phyloP scores from a whole-genome alignment of 2,113 vertebrate genomes.

The Pangasianodon gigas region DNA sequence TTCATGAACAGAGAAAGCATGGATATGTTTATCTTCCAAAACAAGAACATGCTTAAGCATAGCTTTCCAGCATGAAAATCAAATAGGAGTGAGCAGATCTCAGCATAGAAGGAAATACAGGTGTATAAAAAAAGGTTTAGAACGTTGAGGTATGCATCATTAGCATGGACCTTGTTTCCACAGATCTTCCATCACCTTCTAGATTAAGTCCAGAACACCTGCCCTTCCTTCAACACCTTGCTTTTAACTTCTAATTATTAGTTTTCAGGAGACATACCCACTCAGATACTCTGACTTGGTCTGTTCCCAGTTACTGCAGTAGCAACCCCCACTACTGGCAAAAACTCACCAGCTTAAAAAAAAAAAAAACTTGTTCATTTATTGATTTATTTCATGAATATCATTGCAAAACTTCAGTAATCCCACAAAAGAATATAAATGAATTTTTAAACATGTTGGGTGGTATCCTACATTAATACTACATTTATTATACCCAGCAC shows the following conservation, averaged over 20 bases:
- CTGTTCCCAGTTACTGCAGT: not conserved
- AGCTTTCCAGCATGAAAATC: not conserved
- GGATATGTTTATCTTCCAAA: not conserved
- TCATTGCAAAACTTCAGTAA: not conserved
- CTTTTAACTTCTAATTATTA: constrained; percentile 6
- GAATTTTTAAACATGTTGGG: not conserved
- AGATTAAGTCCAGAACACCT: constrained; percentile 2
- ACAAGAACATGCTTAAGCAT: not conserved
- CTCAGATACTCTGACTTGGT: not conserved
- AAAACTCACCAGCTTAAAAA: not conserved
- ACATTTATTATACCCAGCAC: not conserved
- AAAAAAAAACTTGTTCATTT: not conserved
- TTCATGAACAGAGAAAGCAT: constrained; percentile 7
- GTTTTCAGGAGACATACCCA: not conserved
- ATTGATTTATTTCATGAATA: not conserved
- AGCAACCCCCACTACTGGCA: not conserved
- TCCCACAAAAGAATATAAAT: not conserved
- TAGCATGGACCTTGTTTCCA: not conserved
- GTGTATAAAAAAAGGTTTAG: not conserved
- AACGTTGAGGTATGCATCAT: not conserved
- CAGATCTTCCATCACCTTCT: not conserved
- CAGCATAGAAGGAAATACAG: not conserved
- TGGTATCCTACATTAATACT: not conserved
- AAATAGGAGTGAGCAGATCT: not conserved
- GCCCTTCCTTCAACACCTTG: constrained; percentile 2